Percentiles rank a stretch among this genome's conserved stretches.
phyloP scores from a whole-genome alignment of 2,888 invertebrate genomes.

The Adelphocoris suturalis region DNA sequence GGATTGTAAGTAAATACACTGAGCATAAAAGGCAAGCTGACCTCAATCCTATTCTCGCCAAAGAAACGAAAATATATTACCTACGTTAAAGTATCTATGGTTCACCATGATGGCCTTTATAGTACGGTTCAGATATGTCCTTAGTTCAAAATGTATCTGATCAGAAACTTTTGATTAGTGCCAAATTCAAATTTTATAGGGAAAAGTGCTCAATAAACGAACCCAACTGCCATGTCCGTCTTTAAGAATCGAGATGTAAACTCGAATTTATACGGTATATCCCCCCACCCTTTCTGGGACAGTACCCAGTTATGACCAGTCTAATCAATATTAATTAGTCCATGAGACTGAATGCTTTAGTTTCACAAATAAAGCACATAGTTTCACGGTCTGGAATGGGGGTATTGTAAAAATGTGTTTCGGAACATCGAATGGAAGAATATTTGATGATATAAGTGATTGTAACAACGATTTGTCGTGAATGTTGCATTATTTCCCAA shows the following conservation, averaged over 20 bases:
- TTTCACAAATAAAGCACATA: background rate
- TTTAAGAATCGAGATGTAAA: background rate
- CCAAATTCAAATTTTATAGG: background rate
- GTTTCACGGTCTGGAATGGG: background rate
- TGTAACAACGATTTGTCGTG: background rate
- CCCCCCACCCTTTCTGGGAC: background rate
- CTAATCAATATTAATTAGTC: no score
- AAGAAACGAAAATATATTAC: background rate
- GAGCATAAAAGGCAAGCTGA: background rate
- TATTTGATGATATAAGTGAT: no score
- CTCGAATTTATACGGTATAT: background rate
- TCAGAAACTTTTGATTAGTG: background rate
- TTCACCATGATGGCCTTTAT: background rate
- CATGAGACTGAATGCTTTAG: background rate
- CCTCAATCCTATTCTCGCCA: background rate
- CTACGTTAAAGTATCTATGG: background rate
- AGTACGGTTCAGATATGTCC: background rate
- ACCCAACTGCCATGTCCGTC: conserved; percentile 22
- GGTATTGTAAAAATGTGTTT: no score
- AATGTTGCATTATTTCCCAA: background rate
- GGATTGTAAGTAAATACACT: background rate
- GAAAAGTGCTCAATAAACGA: background rate
- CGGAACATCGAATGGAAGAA: no score
- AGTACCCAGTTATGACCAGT: background rate
- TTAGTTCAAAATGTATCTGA: background rate